Conservation (phyloP, 2,797 vertebrate genomes). For the Euphonia xanthogaster region DNA sequence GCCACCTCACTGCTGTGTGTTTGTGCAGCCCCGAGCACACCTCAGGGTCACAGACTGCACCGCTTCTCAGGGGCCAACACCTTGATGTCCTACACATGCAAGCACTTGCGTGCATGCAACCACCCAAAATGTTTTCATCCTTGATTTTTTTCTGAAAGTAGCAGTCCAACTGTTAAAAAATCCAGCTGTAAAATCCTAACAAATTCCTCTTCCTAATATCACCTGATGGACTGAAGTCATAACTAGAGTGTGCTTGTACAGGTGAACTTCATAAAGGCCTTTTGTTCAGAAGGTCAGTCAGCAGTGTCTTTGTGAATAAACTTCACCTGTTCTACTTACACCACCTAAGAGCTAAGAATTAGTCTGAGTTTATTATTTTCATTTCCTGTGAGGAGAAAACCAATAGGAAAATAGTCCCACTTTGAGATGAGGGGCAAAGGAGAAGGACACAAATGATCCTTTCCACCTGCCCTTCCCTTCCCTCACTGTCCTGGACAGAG, state of each 20-base stretch:
- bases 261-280: not conserved
- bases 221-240: not conserved
- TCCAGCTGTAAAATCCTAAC: not conserved
- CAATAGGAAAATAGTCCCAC: not conserved
- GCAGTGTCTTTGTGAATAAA: not conserved
- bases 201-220: not conserved
- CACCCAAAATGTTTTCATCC: not conserved
- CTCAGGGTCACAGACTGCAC: not conserved
- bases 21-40: not conserved
- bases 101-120: accelerated
- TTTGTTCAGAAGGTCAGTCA: not conserved
- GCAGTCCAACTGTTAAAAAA: not conserved
- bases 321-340: not conserved
- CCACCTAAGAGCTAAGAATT: not conserved
- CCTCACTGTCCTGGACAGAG: not conserved
- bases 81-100: not conserved
- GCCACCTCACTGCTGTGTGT: not conserved
- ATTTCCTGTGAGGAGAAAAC: not conserved
- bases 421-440: not conserved
- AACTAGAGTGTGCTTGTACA: not conserved
- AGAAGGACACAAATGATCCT: not conserved
- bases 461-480: not conserved
- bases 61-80: accelerated
- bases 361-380: not conserved
- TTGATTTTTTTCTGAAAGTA: not conserved